A percentile compares a stretch with the other conserved stretches of the same genome.
Evolutionary conservation across 2,113 vertebrate genomes (phyloP).

Genomic region (Pelvicachromis taeniatus): DNA sequence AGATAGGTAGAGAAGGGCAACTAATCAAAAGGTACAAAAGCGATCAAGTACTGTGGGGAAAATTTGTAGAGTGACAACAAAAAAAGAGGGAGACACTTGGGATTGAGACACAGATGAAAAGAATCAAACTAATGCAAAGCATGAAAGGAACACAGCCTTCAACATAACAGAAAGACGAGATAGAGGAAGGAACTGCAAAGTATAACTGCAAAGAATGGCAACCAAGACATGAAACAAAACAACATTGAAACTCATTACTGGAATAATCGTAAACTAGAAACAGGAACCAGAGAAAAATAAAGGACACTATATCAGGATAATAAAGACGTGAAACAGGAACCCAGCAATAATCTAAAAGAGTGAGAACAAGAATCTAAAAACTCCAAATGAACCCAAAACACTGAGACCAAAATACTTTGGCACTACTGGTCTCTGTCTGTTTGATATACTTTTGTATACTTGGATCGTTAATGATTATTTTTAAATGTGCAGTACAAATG

Average conservation of each 20-base stretch:
- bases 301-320: background rate
- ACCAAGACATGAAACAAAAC: background rate
- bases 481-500: fast-evolving
- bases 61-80: fast-evolving
- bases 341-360: background rate
- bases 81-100: background rate
- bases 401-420: background rate
- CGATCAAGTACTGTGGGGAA: background rate
- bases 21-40: background rate
- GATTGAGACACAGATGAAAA: background rate
- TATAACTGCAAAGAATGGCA: fast-evolving
- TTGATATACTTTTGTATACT: background rate
- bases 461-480: background rate
- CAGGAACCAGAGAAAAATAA: background rate
- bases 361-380: background rate
- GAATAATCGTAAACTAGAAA: background rate
- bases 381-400: background rate
- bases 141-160: background rate
- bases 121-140: background rate
- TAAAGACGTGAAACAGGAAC: background rate
- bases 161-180: background rate
- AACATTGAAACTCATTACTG: background rate
- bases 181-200: fast-evolving
- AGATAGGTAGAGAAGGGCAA: background rate
- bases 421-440: background rate